phyloP scores from a whole-genome alignment of 2,797 vertebrate genomes.

The Squalus acanthias region DNA sequence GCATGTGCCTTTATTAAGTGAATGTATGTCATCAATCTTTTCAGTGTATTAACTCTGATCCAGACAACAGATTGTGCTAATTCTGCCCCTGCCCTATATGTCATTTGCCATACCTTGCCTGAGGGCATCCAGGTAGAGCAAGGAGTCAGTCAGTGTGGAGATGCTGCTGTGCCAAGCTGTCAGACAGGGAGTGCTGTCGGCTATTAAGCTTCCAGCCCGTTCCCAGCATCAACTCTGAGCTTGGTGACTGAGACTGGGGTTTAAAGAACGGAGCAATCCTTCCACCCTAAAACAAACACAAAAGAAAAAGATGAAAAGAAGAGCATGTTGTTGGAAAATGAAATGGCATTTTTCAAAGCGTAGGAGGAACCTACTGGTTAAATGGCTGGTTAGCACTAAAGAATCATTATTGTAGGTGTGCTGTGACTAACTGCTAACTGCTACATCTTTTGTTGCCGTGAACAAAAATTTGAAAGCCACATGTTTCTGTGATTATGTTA shows the following conservation, averaged over 20 bases:
- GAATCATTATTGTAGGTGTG: not conserved
- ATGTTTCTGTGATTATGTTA: not conserved
- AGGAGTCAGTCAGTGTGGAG: not conserved
- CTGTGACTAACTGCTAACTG: not conserved
- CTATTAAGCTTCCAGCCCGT: not conserved
- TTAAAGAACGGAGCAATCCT: constrained; percentile 13
- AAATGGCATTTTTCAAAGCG: not conserved
- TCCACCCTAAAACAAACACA: not conserved
- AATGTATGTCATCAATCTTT: not conserved
- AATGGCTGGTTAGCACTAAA: not conserved
- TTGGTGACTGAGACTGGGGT: not conserved
- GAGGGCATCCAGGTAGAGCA: not conserved
- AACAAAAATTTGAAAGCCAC: not conserved
- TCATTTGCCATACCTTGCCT: not conserved
- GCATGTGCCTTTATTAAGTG: not conserved
- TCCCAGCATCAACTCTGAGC: not conserved
- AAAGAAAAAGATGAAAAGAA: not conserved
- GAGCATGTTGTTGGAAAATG: not conserved
- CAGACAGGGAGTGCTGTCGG: too few species aligned
- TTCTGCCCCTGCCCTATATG: not conserved
- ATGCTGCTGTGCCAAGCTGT: not conserved
- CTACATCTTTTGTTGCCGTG: not conserved
- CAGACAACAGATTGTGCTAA: not conserved
- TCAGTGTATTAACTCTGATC: not conserved
- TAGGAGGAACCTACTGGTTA: not conserved